Conservation (phyloP, 1,140 invertebrate species). For the Papilio polytes region DNA sequence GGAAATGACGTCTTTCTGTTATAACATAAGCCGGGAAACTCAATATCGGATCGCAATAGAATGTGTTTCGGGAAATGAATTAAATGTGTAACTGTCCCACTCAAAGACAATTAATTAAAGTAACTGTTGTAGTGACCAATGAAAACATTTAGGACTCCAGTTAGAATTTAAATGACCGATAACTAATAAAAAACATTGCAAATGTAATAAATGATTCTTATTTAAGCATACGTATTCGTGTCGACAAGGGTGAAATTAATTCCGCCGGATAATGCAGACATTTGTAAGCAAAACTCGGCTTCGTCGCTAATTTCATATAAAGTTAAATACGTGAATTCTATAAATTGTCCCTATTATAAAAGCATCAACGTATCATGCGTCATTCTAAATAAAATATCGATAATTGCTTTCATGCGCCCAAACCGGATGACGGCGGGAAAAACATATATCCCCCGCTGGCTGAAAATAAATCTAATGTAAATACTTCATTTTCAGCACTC, state of each 20-base stretch:
- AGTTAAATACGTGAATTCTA: constrained; percentile 30
- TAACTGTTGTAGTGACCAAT: too few species aligned
- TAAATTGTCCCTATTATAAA: constrained; percentile 50
- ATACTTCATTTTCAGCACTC: constrained; percentile 66
- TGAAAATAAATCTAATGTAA: constrained; percentile 77
- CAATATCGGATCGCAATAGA: constrained; percentile 2
- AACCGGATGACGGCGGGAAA: constrained; percentile 67
- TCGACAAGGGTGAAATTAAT: constrained; percentile 12
- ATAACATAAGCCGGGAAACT: constrained; percentile 33
- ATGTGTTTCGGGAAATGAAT: not conserved
- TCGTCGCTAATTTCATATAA: constrained; percentile 23
- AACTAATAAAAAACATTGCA: not conserved
- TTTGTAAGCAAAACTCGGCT: constrained; percentile 22
- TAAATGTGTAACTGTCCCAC: not conserved
- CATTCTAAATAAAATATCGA: constrained; percentile 67
- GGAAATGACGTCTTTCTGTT: constrained; percentile 58
- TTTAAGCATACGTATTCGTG: constrained; percentile 25
- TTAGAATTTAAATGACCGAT: not conserved
- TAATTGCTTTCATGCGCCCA: constrained; percentile 73
- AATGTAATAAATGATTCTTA: constrained; percentile 11
- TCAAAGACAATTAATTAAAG: not conserved
- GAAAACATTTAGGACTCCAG: not conserved
- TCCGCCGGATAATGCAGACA: constrained; percentile 22
- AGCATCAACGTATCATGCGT: constrained; percentile 65
- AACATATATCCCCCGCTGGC: constrained; percentile 67